These are phyloP conservation scores for Calyptommatus sinebrachiatus DNA, from an alignment of 2,113 vertebrate species.

Conservation along the genomic window DNA sequence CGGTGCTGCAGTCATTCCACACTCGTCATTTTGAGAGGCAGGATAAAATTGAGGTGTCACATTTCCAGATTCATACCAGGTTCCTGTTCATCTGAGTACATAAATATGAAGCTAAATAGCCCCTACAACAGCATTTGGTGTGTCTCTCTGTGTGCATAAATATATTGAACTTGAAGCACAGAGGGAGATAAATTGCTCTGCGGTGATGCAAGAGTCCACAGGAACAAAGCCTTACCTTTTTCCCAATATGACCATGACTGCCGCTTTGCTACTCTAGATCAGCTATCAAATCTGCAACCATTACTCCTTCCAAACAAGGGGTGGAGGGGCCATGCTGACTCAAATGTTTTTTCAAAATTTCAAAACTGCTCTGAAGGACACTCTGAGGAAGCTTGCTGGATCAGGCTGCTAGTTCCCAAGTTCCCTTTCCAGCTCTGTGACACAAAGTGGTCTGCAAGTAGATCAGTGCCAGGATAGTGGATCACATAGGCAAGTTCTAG, in stretches of 20 bases:
- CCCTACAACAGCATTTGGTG: conserved; percentile 33
- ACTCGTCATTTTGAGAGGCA: conserved; percentile 29
- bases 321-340: too few relatives aligned
- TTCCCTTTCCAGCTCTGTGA: too few relatives aligned
- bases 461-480: too few relatives aligned
- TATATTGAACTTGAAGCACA: background rate
- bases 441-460: too few relatives aligned
- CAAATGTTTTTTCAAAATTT: too few relatives aligned
- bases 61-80: conserved; percentile 44
- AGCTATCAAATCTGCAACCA: background rate
- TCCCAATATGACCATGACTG: conserved; percentile 23
- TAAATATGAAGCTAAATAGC: conserved; percentile 47
- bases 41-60: conserved; percentile 45
- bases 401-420: too few relatives aligned
- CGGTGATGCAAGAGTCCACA: conserved; percentile 1
- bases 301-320: too few relatives aligned
- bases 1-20: conserved; percentile 31
- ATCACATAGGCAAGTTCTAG: too few relatives aligned
- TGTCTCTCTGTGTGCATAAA: too few relatives aligned
- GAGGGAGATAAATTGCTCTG: conserved; percentile 38
- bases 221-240: conserved; percentile 9
- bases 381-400: too few relatives aligned
- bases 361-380: too few relatives aligned
- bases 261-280: conserved; percentile 20
- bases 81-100: conserved; percentile 48